Conservation (phyloP, 2,888 invertebrate species). For the Andrena minutula region DNA sequence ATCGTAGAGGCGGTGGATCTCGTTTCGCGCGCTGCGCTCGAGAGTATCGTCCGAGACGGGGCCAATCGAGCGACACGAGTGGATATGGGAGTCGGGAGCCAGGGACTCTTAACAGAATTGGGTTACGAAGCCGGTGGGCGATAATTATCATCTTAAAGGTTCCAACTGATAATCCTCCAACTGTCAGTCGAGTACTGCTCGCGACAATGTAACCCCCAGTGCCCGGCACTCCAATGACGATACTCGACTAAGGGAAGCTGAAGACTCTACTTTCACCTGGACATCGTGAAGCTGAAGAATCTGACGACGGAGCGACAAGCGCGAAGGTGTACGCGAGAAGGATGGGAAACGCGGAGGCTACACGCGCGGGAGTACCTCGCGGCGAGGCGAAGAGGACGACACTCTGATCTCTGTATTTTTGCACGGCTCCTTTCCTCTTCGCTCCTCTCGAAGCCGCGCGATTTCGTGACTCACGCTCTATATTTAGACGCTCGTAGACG, state of each 20-base stretch:
- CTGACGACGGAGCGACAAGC: background rate
- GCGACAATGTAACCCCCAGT: no score
- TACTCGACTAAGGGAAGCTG: no score
- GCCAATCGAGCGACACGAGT: background rate
- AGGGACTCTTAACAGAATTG: conserved; percentile 34
- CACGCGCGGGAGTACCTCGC: conserved; percentile 51
- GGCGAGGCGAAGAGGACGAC: conserved; percentile 65
- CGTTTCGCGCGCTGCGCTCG: conserved; percentile 47
- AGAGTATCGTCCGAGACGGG: conserved; percentile 22
- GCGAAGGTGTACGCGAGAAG: conserved; percentile 59
- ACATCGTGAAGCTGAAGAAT: background rate
- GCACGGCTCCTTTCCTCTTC: conserved; percentile 62
- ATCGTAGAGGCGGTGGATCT: conserved; percentile 53
- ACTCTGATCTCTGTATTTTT: conserved; percentile 71
- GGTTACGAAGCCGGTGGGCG: conserved; percentile 37
- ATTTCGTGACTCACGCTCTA: conserved; percentile 73
- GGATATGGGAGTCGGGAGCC: conserved; percentile 2
- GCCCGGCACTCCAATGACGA: no score
- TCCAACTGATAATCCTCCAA: background rate
- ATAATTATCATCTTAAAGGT: background rate
- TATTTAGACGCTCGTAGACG: conserved; percentile 72
- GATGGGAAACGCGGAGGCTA: conserved; percentile 58
- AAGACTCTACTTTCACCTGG: background rate
- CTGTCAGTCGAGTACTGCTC: no score
- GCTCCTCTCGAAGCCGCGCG: conserved; percentile 41